These are phyloP conservation scores for Allacma fusca DNA, from an alignment of 2,888 invertebrate genomes.

Conservation along the genomic window DNA sequence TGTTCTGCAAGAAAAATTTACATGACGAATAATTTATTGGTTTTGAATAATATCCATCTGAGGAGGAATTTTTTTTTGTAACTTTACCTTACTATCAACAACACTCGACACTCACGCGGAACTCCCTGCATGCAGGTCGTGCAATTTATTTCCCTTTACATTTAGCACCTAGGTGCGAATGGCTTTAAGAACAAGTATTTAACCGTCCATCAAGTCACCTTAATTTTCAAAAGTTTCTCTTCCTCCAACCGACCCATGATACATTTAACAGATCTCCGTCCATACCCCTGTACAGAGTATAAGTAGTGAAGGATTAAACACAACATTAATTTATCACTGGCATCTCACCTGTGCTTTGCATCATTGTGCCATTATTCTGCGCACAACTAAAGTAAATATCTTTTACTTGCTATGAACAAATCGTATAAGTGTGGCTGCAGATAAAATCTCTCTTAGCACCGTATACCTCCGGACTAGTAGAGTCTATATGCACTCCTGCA, in stretches of 20 bases:
- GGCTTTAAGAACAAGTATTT: constrained; percentile 18
- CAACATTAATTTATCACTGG: neutral
- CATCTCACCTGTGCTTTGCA: constrained; percentile 34
- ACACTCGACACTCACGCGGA: neutral
- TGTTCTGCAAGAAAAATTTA: constrained; percentile 2
- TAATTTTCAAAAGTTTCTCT: constrained; percentile 14
- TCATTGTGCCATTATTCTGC: neutral
- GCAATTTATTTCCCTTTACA: constrained; percentile 13
- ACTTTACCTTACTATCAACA: no score
- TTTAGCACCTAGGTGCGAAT: constrained; percentile 38
- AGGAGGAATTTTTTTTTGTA: neutral
- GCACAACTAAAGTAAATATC: neutral
- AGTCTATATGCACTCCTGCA: no score
- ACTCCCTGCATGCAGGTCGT: constrained; percentile 5
- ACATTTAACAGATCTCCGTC: neutral
- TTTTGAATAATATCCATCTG: neutral
- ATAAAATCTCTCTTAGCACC: constrained; percentile 16
- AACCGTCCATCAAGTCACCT: constrained; percentile 2
- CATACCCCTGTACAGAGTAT: neutral
- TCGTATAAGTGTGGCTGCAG: neutral
- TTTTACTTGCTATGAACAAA: neutral
- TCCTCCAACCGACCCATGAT: neutral
- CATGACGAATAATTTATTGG: constrained; percentile 5
- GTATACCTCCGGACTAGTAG: no score
- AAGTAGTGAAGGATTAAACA: neutral